phyloP scores from a whole-genome alignment of 2,888 invertebrate species.

The Pheosia gnoma region DNA sequence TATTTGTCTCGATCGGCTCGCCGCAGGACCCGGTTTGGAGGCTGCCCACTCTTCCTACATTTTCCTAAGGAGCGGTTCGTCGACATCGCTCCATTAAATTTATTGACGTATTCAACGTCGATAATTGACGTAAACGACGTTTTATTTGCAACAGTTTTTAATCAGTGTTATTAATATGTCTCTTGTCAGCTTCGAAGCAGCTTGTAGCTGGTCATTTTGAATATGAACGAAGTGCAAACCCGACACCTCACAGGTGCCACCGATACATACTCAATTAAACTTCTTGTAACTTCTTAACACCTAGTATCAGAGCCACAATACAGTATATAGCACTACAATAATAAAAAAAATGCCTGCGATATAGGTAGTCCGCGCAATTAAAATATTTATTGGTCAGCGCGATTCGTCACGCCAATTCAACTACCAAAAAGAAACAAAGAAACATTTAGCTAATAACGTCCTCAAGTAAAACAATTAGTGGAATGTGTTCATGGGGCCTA shows the following conservation, averaged over 20 bases:
- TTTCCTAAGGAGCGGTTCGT: constrained; percentile 37
- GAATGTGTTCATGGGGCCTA: constrained; percentile 22
- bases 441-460: not conserved
- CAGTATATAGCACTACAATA: too few species aligned
- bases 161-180: constrained; percentile 24
- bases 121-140: constrained; percentile 56
- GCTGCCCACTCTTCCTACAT: constrained; percentile 40
- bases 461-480: constrained; percentile 40
- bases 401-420: not conserved
- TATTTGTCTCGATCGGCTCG: constrained; percentile 31
- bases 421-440: not conserved
- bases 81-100: constrained; percentile 28
- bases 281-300: too few species aligned
- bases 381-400: not conserved
- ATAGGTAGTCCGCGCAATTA: too few species aligned
- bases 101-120: constrained; percentile 52
- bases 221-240: too few species aligned
- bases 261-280: too few species aligned
- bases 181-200: constrained; percentile 1
- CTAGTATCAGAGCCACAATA: too few species aligned
- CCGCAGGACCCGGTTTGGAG: constrained; percentile 34
- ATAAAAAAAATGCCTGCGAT: too few species aligned
- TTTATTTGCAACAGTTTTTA: constrained; percentile 35
- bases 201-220: too few species aligned
- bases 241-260: too few species aligned